A percentile compares a stretch with the other conserved stretches of the same genome.
phyloP scores from a whole-genome alignment of 2,113 vertebrate genomes.

The Sylvia atricapilla region DNA sequence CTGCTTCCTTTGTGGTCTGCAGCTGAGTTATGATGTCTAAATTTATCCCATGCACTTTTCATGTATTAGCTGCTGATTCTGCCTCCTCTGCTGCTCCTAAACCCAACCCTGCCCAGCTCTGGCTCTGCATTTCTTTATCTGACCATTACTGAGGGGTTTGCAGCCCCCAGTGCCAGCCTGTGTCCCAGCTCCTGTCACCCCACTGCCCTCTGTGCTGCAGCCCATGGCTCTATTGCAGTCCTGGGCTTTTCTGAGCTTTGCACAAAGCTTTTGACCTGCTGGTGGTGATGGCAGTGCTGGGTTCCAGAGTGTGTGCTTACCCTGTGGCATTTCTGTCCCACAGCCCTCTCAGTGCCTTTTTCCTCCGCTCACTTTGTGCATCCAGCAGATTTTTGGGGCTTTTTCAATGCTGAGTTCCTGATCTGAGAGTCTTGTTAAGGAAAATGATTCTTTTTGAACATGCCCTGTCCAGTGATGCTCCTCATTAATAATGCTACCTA shows the following conservation, averaged over 20 bases:
- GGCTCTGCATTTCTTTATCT: background rate
- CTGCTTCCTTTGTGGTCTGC: background rate
- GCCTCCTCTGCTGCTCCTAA: background rate
- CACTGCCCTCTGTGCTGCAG: background rate
- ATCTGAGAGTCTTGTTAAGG: background rate
- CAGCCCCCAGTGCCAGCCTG: background rate
- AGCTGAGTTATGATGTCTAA: background rate
- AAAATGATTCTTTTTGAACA: background rate
- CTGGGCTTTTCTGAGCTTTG: background rate
- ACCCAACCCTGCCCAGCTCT: background rate
- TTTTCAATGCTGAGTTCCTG: background rate
- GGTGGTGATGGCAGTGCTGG: background rate
- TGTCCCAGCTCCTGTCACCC: background rate
- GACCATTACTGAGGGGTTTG: background rate
- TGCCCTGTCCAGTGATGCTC: background rate
- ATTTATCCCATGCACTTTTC: background rate
- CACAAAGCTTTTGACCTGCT: background rate
- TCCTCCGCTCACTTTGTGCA: background rate
- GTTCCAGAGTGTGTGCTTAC: background rate
- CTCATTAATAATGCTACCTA: background rate
- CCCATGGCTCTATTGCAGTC: rapidly evolving
- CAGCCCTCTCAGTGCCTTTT: background rate
- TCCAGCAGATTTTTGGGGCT: rapidly evolving
- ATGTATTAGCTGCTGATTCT: rapidly evolving
- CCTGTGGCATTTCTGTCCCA: background rate